phyloP scores from a whole-genome alignment of 2,113 vertebrate genomes.

The Lamprologus callipterus region DNA sequence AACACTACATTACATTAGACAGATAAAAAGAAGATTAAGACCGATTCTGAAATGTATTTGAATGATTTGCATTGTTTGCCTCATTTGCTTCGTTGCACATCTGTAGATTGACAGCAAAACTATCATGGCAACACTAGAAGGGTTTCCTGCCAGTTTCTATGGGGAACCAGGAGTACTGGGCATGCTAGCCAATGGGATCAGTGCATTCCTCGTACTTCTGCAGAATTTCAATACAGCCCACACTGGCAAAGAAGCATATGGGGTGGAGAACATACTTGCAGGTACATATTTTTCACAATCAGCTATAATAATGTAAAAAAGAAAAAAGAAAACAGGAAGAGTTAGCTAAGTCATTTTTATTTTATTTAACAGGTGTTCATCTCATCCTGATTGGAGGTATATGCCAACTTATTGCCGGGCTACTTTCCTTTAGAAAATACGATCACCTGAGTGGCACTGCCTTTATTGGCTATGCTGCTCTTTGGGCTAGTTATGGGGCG shows the following conservation, averaged over 20 bases:
- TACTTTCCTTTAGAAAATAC: conserved; percentile 82
- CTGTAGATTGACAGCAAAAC: not conserved
- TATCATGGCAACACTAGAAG: conserved; percentile 66
- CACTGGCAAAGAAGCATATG: conserved; percentile 57
- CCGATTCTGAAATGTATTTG: not conserved
- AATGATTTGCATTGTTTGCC: not conserved
- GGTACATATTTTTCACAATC: conserved; percentile 52
- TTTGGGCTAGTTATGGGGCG: conserved; percentile 82
- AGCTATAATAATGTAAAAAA: not conserved
- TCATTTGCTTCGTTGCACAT: not conserved
- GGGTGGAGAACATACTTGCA: conserved; percentile 78
- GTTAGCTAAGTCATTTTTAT: not conserved
- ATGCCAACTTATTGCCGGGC: conserved; percentile 80
- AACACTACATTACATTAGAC: not conserved
- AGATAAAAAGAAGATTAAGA: not conserved
- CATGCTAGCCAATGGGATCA: conserved; percentile 82
- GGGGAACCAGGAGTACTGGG: conserved; percentile 83
- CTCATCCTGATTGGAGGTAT: conserved; percentile 81
- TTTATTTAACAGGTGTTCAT: conserved; percentile 74
- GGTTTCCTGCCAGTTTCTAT: conserved; percentile 86
- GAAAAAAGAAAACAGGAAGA: not conserved
- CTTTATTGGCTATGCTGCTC: conserved; percentile 82
- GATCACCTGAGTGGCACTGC: conserved; percentile 80
- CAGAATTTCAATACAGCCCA: conserved; percentile 74
- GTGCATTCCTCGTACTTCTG: conserved; percentile 82